Evolutionary conservation across 1,140 invertebrate genomes (phyloP), one percentile per base, ranked within the genome.

Genomic region (Sipha flava): DNA sequence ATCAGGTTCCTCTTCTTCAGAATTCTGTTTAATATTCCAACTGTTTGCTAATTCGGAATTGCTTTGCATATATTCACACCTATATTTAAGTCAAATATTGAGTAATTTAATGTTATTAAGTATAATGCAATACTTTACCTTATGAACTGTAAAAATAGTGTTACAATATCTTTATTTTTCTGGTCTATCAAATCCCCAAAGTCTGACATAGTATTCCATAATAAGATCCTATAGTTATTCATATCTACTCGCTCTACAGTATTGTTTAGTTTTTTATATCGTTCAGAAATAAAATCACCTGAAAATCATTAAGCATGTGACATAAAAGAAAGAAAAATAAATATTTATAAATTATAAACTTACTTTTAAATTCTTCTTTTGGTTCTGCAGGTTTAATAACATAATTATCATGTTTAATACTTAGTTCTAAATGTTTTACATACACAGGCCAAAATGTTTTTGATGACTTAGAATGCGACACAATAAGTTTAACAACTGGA

Each of bases 381-480:
- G 75, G 23, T 37, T 75, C 16, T 3, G 45, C 62, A 26, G 34
- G 66, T 68, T 70, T 79, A 7, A 45, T 52, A 62, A 70, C 26
- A 72, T 80, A 66, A 57, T 79, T 73, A 31, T 68, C 77, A 31
- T 81, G 80, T 1, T 84, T 81, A 12, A 86, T 85, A 14, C 87
- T 87, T 21, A 85, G 84, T 80, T 88, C 83, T 16, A 97, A 84
- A 82, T 92, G 89, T 6, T 86, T 83, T 18, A 89, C 84, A 84
- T 92, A 96, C 18, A 92, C 85, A 21, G 86, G 84, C 95, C 96
- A 97, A 87, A 97, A 97, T 57, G 88, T 86, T 5, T 90, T 84
- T 21, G 87, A 86, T 0, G 89, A 37, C 62, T 52, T 77, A 6
- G 29, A n/a, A 52, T 80, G 57, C 9, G 90, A 88, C 3, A 90